Base-by-base conservation (phyloP, 92 coral and sea anemone species). In the Epizoanthus rinbou region DNA sequence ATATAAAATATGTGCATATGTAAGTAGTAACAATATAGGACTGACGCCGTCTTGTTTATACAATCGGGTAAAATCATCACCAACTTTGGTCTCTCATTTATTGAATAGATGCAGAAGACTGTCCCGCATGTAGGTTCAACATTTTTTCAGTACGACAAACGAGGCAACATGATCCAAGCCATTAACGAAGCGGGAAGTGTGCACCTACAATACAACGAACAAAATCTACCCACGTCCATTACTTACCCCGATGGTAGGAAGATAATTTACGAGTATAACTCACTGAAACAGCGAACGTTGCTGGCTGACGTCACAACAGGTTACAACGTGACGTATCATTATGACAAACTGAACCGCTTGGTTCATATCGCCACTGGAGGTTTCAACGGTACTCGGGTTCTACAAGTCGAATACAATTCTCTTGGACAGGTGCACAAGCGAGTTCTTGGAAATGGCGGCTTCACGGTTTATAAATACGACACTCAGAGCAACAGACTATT, bases 381-480 rank as follows among this genome's bases (percentile, higher is more conserved):
- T 41, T 53, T 79, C 37, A 71, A 82, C 15, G 88, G 86, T 6
- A 45, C 84, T 16, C 82, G 31, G 33, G 74, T 90, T 6, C 72
- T 90, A 69, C 63, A 72, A 59, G 43, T 90, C 24, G 80, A 85
- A 45, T 89, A 92, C 66, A 68, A 92, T 54, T 66, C 91, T 6
- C 60, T 60, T 28, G 96, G 93, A 9, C 91, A 73, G 64, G 67
- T 78, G 0, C 57, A 82, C n/a, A 85, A 80, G 59, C 87, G 92
- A 21, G 56, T 84, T 15, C 85, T 92, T 33, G 96, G 96, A 62
- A 92, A 90, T 64, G 93, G 93, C 19, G 91, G 80, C 7, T 87
- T 59, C 53, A 73, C 94, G 6, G 79, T 64, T 14, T 85, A 85
- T 79, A 58, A 41, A 7, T 90, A 86, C 9, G 69, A 86, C 47